phyloP scores from a whole-genome alignment of 2,113 vertebrate genomes.

The Origma solitaria region DNA sequence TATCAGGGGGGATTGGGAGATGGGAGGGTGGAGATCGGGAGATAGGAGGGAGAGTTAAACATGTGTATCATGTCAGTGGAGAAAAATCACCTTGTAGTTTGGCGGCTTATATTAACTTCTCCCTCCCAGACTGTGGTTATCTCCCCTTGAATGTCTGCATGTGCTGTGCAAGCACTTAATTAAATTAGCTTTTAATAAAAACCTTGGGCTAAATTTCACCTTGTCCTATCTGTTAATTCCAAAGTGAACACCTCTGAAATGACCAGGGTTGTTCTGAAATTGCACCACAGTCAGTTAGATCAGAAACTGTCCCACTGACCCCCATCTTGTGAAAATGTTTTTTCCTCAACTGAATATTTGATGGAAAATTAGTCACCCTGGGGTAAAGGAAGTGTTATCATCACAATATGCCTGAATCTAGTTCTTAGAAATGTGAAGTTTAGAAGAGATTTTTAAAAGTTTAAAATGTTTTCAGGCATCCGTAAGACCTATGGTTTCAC shows the following conservation, averaged over 20 bases:
- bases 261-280: background rate
- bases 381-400: background rate
- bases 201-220: background rate
- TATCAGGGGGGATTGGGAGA: fast-evolving
- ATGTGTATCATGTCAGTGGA: background rate
- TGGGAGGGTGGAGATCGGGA: background rate
- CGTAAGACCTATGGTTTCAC: background rate
- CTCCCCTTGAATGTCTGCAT: background rate
- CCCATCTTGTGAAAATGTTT: background rate
- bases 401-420: background rate
- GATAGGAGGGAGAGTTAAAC: background rate
- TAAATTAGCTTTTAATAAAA: background rate
- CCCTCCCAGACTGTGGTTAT: background rate
- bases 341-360: background rate
- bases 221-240: background rate
- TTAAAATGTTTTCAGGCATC: background rate
- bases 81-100: background rate
- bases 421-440: background rate
- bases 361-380: background rate
- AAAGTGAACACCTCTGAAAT: background rate
- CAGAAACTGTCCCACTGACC: background rate
- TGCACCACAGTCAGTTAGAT: background rate
- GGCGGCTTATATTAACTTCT: background rate
- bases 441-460: background rate
- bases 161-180: background rate